Base-by-base conservation (phyloP, 2,888 invertebrate species). In the Cantharis lateralis region DNA sequence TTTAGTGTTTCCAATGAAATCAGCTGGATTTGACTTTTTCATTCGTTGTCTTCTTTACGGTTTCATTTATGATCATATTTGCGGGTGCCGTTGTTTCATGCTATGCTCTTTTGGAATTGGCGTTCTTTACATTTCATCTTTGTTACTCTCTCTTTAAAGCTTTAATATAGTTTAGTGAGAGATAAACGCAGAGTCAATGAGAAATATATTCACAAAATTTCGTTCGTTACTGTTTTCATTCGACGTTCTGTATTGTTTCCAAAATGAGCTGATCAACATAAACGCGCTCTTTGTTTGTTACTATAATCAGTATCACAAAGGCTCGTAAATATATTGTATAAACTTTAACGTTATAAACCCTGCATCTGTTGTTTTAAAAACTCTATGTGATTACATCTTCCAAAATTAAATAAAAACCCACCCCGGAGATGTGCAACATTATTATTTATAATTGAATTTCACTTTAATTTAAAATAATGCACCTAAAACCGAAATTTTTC, bases 1-100 rank as follows among this genome's bases (percentile, higher is more conserved):
- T 82, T 82, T 82, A 82, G 81, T 82, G 79, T 82, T 82, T 79
- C 80, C 81, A 82, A 82, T 82, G 81, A 82, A 82, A 82, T 82
- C 82, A 81, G 81, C 82, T 80, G 81, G 81, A 82, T 82, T 81
- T 81, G 80, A 81, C 81, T 81, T 80, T 80, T 81, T 81, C 81
- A 76, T 80, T 80, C 79, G 75, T 72, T 76, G 79, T 80, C 78
- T 81, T 80, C 78, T 82, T 81, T 82, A 81, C 81, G 77, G 76
- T 75, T 78, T 76, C 80, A 78, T 82, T 80, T 80, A 79, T 77
- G 79, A 76, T 78, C 79, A 79, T 78, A 80, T 80, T 80, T 80
- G 79, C 71, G 76, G 80, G 79, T 77, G 72, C 72, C 75, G 77
- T 77, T 78, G 79, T 78, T 79, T 78, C 79, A 73, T 78, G 62